phyloP scores from a whole-genome alignment of 2,888 invertebrate genomes.

The Chrysolina haemoptera region DNA sequence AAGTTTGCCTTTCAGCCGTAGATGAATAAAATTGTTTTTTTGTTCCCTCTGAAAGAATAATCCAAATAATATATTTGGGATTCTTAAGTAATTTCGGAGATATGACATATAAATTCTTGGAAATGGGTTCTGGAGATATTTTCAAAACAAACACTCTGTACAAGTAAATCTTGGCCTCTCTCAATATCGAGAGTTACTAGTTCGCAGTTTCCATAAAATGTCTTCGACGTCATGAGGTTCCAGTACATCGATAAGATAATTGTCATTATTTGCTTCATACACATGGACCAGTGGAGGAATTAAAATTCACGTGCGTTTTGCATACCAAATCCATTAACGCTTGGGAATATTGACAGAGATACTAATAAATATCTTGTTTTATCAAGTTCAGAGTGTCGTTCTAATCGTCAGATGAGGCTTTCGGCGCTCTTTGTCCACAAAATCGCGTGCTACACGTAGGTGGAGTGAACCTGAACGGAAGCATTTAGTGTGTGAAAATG shows the following conservation, averaged over 20 bases:
- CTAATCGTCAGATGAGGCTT: slow-evolving; percentile 1
- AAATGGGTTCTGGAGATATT: too few species aligned
- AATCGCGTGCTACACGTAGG: slow-evolving; percentile 3
- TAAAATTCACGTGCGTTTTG: slow-evolving; percentile 14
- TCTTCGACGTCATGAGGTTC: background rate
- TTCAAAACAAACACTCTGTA: background rate
- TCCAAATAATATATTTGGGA: too few species aligned
- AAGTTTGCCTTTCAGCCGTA: too few species aligned
- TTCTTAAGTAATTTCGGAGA: too few species aligned
- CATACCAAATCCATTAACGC: slow-evolving; percentile 13
- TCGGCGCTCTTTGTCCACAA: slow-evolving; percentile 13
- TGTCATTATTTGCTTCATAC: slow-evolving; percentile 4
- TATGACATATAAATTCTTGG: too few species aligned
- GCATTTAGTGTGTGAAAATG: background rate
- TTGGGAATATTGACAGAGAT: background rate
- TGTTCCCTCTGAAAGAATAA: too few species aligned
- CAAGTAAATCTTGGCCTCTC: background rate
- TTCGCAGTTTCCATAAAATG: background rate
- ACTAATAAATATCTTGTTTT: slow-evolving; percentile 19
- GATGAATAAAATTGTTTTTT: too few species aligned
- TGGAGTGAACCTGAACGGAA: background rate
- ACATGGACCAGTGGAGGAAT: background rate
- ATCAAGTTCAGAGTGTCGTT: slow-evolving; percentile 6
- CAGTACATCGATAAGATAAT: slow-evolving; percentile 7
- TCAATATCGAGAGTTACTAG: background rate